Evolutionary conservation across 2,113 vertebrate genomes (phyloP), one percentile per base, ranked within the genome.

Genomic region (Atrichornis clamosus): DNA sequence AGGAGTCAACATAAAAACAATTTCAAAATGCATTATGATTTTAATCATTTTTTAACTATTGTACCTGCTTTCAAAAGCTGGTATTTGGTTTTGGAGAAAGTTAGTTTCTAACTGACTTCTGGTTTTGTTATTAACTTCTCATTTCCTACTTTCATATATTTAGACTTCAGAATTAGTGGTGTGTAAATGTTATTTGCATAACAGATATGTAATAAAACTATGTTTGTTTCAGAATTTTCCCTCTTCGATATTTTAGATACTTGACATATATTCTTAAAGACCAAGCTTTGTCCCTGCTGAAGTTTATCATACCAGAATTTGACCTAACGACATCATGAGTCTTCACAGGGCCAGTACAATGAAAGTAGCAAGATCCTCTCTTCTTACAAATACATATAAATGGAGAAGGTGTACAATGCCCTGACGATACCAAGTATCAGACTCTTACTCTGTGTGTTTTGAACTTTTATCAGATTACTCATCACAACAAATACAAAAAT

Each of bases 121-220:
- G 68, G 69, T 94, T 97, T 96, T 89, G 64, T 85, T 96, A 76
- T 8, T 81, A 85, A 74, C 11, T 88, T 97, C 92, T 97, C 90
- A 67, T 95, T 98, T 98, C 97, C 95, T 96, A 33, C 78, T 97
- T 94, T 95, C 62, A 41, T 56, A 60, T 96, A 87, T 96, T 96
- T 95, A 87, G 80, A 86, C 76, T 93, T 77, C 37, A 92, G 60
- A 87, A 72, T 95, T 87, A 97, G 89, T 89, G 90, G 78, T 94
- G 85, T 82, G 80, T 94, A 70, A 84, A 46, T 88, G 64, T 93
- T 87, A 87, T 97, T 96, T 97, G 91, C 96, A 63, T 96, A 97
- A 90, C 87, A 79, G 89, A 88, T 79, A 39, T 24, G 62, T 84
- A 77, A 55, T 72, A 33, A 89, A 84, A 53, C 70, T 75, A 6